phyloP scores from a whole-genome alignment of 2,888 invertebrate genomes.

The Sarcophaga rosellei region DNA sequence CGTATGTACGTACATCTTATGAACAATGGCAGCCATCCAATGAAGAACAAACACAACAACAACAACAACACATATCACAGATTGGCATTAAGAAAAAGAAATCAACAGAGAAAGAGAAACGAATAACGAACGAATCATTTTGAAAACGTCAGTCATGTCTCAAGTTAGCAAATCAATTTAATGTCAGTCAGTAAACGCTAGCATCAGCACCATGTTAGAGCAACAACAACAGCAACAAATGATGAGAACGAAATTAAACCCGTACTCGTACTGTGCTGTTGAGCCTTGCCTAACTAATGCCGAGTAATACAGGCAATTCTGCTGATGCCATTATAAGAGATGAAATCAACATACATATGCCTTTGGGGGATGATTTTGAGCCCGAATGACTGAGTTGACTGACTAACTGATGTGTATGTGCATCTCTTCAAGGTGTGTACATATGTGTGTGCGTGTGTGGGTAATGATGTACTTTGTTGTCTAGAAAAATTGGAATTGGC shows the following conservation, averaged over 20 bases:
- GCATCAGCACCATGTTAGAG: conserved; percentile 72
- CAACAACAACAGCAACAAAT: conserved; percentile 69
- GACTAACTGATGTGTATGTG: conserved; percentile 2
- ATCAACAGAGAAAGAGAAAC: background rate
- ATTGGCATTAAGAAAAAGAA: background rate
- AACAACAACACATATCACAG: background rate
- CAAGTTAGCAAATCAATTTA: conserved; percentile 79
- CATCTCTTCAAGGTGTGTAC: background rate
- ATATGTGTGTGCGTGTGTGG: conserved; percentile 24
- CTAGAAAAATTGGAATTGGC: conserved; percentile 61
- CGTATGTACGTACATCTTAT: conserved; percentile 55
- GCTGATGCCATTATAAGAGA: conserved; percentile 41
- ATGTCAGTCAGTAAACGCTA: conserved; percentile 75
- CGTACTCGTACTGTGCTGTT: background rate
- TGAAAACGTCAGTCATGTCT: conserved; percentile 77
- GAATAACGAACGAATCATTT: background rate
- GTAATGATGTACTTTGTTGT: conserved; percentile 58
- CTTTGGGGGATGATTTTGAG: conserved; percentile 51
- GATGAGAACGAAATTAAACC: background rate
- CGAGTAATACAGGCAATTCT: background rate
- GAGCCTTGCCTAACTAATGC: conserved; percentile 4
- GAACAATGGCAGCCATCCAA: conserved; percentile 58
- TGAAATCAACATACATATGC: conserved; percentile 63
- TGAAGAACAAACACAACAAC: conserved; percentile 53
- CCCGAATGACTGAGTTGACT: conserved; percentile 11